Evolutionary conservation across 1,140 invertebrate species (phyloP).

Genomic region (Hirudo medicinalis): DNA sequence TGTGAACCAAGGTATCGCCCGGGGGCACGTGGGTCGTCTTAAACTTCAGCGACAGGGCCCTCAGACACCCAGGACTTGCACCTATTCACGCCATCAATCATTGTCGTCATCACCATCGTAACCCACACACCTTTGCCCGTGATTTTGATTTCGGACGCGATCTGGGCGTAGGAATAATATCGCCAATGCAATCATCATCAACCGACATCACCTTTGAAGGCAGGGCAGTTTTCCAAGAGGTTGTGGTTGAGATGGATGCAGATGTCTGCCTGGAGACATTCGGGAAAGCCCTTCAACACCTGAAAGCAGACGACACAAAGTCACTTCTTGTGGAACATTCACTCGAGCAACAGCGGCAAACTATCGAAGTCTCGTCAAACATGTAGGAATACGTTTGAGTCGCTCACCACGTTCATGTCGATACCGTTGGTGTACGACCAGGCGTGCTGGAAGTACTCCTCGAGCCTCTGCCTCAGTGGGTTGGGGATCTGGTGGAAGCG

Average conservation of each 20-base stretch:
- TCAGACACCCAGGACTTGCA: constrained; percentile 80
- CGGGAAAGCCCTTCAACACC: constrained; percentile 90
- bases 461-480: constrained; percentile 77
- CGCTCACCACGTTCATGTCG: constrained; percentile 67
- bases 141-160: too few species aligned
- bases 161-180: too few species aligned
- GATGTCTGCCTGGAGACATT: constrained; percentile 95
- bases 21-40: constrained; percentile 90
- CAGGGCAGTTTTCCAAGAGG: constrained; percentile 78
- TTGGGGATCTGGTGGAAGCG: constrained; percentile 60
- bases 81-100: constrained; percentile 24
- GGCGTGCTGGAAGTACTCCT: constrained; percentile 93
- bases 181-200: not conserved
- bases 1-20: constrained; percentile 87
- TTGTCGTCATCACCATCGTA: too few species aligned
- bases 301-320: constrained; percentile 26
- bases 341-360: too few species aligned
- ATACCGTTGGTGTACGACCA: constrained; percentile 96
- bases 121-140: too few species aligned
- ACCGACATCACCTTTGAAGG: constrained; percentile 69
- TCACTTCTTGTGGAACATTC: too few species aligned
- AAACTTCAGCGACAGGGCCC: constrained; percentile 49
- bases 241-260: constrained; percentile 70
- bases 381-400: not conserved
- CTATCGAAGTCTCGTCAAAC: not conserved